Evolutionary conservation across 2,113 vertebrate genomes (phyloP), one percentile per base, ranked within the genome.

Genomic region (Pelecanoides urinatrix): DNA sequence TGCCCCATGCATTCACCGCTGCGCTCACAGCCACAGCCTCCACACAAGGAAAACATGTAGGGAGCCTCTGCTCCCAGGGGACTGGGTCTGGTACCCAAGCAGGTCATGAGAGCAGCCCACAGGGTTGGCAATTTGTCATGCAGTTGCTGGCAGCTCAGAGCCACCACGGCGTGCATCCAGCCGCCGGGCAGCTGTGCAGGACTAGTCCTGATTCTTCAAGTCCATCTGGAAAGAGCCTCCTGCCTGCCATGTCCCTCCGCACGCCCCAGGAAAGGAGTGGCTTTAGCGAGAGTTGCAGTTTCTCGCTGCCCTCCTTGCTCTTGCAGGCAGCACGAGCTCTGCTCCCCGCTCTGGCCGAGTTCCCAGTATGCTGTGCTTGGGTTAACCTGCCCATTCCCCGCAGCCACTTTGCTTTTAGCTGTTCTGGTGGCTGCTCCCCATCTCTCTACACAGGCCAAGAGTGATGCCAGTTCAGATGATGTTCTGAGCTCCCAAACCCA

Each of bases 231-330:
- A 73, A 13, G 19, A 27, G 72, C 11, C 26, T 27, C 32, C 36
- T 2, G 0, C 75, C 40, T 7, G 0, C 29, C 10, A 1, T 0
- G 0, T n/a, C 38, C 50, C 65, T 47, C 72, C 0, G 0, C 42
- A 32, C 1, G 0, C 19, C 40, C 49, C 29, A 36, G 14, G 16
- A 77, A 19, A 34, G 32, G 22, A 78, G 20, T 10, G 3, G 49
- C 55, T 68, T 49, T 10, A 59, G 27, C 5, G 0, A 27, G 36
- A 80, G 25, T 4, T 65, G 44, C 2, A 2, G 38, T 47, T 66
- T 42, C 56, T 34, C 4, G 1, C 62, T 72, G 38, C 11, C 10
- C 26, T 86, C 53, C 55, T 61, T 34, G 42, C 61, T 40, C 61
- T 52, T 4, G 2, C 47, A 36, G 21, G 29, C 12, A 8, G 47